Conservation (phyloP, 2,888 invertebrate species). For the Syritta pipiens region DNA sequence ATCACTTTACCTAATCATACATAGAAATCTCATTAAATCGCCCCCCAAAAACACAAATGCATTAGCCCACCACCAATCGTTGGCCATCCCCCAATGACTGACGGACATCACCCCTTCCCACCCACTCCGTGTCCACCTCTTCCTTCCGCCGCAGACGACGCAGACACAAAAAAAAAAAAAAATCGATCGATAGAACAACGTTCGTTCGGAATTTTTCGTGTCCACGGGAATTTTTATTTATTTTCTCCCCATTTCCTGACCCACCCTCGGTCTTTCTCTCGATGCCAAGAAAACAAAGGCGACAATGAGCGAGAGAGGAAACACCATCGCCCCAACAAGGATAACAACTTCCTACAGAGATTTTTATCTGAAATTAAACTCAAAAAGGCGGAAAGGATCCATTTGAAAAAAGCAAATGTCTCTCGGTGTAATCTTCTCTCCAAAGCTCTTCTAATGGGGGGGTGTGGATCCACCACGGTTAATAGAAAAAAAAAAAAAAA, state of each 20-base stretch:
- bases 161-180: neutral
- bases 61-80: conserved; percentile 47
- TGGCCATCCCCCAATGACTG: too few species aligned
- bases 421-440: too few species aligned
- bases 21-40: conserved; percentile 64
- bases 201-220: conserved; percentile 12
- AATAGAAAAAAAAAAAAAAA: too few species aligned
- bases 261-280: neutral
- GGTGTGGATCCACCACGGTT: neutral
- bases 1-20: conserved; percentile 60
- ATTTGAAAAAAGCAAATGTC: conserved; percentile 19
- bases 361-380: conserved; percentile 67
- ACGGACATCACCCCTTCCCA: neutral
- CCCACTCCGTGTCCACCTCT: conserved; percentile 4
- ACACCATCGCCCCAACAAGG: too few species aligned
- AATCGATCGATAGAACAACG: conserved; percentile 38
- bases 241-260: neutral
- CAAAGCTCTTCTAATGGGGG: neutral
- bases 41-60: too few species aligned
- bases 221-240: conserved; percentile 38
- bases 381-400: conserved; percentile 66
- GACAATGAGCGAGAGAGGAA: conserved; percentile 48
- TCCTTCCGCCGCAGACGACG: conserved; percentile 46
- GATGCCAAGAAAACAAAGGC: conserved; percentile 59
- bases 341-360: conserved; percentile 62